phyloP scores from a whole-genome alignment of 35 echinoderm and acorn worm genomes.

The Hemicentrotus pulcherrimus region DNA sequence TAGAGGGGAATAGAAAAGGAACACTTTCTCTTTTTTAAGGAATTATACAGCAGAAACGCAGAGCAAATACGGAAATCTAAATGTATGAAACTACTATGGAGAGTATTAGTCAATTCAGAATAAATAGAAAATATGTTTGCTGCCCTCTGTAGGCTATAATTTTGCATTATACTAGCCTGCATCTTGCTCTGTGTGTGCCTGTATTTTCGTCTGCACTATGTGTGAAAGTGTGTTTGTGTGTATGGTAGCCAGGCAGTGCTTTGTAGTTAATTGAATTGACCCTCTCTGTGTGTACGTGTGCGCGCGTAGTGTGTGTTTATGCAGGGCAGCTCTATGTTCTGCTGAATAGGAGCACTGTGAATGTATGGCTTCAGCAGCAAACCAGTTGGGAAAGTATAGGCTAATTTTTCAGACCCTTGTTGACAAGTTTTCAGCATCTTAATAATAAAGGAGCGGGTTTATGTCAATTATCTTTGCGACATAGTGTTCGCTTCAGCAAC shows the following conservation, averaged over 20 bases:
- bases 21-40: too few species aligned
- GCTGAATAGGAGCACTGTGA: neutral
- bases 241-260: neutral
- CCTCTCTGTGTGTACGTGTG: neutral
- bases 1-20: too few species aligned
- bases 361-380: neutral
- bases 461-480: too few species aligned
- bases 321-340: neutral
- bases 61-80: too few species aligned
- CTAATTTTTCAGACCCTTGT: neutral
- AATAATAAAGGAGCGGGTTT: too few species aligned
- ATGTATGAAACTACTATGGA: too few species aligned
- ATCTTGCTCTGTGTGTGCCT: neutral
- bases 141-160: neutral
- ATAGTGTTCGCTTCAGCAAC: too few species aligned
- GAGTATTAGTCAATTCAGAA: neutral
- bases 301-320: neutral
- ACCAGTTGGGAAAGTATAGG: neutral
- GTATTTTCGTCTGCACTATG: neutral
- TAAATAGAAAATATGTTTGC: neutral
- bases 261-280: slow-evolving; percentile 13
- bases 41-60: too few species aligned
- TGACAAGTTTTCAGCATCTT: neutral
- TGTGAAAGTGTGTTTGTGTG: neutral
- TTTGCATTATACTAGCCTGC: too few species aligned